Percentiles rank a stretch among this genome's conserved stretches.
Conservation (phyloP, 53 echinoderm and acorn worm genomes). For the Luidia sarsii region DNA sequence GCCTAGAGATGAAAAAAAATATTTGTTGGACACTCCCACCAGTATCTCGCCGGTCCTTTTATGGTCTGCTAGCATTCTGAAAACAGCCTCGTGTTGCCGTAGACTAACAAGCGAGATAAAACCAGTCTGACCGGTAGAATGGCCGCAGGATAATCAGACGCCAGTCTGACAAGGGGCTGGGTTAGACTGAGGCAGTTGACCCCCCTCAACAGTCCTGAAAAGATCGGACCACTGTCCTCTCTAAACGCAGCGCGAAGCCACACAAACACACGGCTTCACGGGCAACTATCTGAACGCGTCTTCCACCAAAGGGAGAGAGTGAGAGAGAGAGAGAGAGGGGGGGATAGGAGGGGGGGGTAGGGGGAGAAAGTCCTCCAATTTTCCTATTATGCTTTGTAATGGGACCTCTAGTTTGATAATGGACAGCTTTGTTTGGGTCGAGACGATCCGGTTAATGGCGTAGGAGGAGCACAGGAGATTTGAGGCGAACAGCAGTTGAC, state of each 20-base stretch:
- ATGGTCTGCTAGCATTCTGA: too few relatives aligned
- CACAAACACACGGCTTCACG: constrained; percentile 1
- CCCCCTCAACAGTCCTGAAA: not conserved
- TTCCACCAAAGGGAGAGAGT: too few relatives aligned
- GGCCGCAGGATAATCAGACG: constrained; percentile 35
- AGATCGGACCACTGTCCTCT: not conserved
- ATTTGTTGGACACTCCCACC: too few relatives aligned
- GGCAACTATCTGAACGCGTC: too few relatives aligned
- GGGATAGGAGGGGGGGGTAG: not conserved
- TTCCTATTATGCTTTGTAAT: constrained; percentile 59
- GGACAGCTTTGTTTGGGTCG: constrained; percentile 34
- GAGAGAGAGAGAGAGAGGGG: too few relatives aligned
- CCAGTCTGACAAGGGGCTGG: constrained; percentile 20
- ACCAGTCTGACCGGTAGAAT: not conserved
- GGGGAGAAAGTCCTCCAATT: not conserved
- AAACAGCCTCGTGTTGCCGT: too few relatives aligned
- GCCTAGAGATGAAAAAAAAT: too few relatives aligned
- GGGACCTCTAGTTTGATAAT: constrained; percentile 77
- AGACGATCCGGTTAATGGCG: constrained; percentile 27
- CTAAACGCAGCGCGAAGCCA: not conserved
- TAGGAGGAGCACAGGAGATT: constrained; percentile 34
- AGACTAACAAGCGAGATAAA: constrained; percentile 18
- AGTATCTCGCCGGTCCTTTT: too few relatives aligned
- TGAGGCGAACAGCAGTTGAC: too few relatives aligned
- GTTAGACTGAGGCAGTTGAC: too few relatives aligned